Conservation (phyloP, 1,140 invertebrate species). For the Trachymyrmex septentrionalis region DNA sequence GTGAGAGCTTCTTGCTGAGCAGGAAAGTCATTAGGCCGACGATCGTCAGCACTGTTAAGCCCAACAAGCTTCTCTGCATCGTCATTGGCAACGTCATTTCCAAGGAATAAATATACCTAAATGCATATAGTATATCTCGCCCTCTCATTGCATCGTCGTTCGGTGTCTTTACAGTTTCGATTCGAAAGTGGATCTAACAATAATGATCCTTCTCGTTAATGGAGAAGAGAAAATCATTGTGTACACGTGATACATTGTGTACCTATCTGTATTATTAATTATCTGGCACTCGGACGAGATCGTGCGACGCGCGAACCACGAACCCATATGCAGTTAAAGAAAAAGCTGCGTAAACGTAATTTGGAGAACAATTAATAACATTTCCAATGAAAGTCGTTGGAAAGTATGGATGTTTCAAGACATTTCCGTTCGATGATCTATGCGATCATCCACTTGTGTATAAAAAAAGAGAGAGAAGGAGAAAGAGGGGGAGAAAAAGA, state of each 20-base stretch:
- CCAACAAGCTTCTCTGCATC: slow-evolving; percentile 75
- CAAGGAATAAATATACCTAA: slow-evolving; percentile 35
- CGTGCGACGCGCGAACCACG: not conserved
- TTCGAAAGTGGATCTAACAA: not conserved
- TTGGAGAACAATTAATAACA: not conserved
- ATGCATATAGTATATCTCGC: not conserved
- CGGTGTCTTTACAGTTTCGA: not conserved
- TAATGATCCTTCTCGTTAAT: not conserved
- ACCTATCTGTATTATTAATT: not conserved
- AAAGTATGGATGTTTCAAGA: not conserved
- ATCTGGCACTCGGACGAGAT: not conserved
- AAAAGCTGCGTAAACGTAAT: not conserved
- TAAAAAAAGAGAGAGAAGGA: not conserved
- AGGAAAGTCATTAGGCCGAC: slow-evolving; percentile 74
- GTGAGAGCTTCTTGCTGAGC: slow-evolving; percentile 71
- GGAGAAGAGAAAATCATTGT: not conserved
- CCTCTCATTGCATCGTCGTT: slow-evolving; percentile 39
- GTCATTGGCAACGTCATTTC: slow-evolving; percentile 73
- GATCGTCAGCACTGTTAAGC: slow-evolving; percentile 69
- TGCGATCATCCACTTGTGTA: too few species aligned
- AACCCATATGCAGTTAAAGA: not conserved
- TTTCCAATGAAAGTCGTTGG: not conserved
- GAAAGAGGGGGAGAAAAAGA: too few species aligned
- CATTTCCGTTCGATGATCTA: not conserved
- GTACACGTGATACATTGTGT: not conserved